Evolutionary conservation across 2,113 vertebrate genomes (phyloP).

Genomic region (Neomonachus schauinslandi): DNA sequence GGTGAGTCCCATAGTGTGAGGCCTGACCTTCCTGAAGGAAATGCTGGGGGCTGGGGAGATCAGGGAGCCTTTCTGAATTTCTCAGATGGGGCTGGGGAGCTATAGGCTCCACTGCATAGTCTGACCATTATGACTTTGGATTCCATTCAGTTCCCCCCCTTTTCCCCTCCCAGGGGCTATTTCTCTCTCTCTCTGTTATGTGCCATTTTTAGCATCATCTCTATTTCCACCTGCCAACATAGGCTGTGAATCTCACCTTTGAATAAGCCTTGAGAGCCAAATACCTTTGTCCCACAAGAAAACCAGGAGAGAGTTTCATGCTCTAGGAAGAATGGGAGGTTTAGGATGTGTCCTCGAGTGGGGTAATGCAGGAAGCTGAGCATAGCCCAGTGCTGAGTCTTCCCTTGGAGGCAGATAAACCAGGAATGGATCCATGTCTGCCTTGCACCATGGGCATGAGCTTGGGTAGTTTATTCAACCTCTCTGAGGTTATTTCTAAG

Average conservation of each 20-base stretch:
- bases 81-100: neutral
- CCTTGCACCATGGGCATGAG: neutral
- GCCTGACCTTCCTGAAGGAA: neutral
- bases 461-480: neutral
- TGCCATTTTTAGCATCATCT: neutral
- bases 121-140: neutral
- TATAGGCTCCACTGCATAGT: rapidly evolving
- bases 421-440: neutral
- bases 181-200: neutral
- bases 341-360: neutral
- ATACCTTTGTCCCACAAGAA: neutral
- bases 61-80: neutral
- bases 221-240: neutral
- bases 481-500: neutral
- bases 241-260: neutral
- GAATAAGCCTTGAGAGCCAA: neutral
- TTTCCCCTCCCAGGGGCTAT: neutral
- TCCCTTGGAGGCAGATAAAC: too few relatives aligned
- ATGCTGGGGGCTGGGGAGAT: too few relatives aligned
- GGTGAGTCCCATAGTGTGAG: neutral
- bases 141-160: neutral
- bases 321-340: too few relatives aligned
- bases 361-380: rapidly evolving
- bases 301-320: neutral
- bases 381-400: neutral